Percentiles rank a stretch among this genome's conserved stretches.
These are phyloP conservation scores for Lophius piscatorius DNA, from an alignment of 2,113 vertebrate genomes.

Conservation along the genomic window DNA sequence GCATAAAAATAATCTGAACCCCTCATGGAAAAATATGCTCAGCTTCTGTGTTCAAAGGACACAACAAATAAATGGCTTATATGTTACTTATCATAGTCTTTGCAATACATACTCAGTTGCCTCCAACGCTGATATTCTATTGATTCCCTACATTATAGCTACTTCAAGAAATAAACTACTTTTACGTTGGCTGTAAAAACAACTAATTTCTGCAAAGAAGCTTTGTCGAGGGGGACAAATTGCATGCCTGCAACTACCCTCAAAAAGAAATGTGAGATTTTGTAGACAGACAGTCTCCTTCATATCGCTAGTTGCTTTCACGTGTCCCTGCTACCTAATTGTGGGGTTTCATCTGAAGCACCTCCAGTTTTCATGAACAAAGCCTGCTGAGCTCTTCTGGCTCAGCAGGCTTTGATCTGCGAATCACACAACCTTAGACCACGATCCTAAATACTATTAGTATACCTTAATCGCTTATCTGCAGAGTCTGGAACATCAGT, in stretches of 20 bases:
- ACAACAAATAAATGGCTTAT: background rate
- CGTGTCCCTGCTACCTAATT: constrained; percentile 73
- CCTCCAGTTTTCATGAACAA: constrained; percentile 64
- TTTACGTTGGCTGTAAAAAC: background rate
- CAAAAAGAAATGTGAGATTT: constrained; percentile 8
- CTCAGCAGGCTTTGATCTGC: constrained; percentile 77
- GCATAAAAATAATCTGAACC: background rate
- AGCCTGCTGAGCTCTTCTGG: constrained; percentile 53
- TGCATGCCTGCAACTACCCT: background rate
- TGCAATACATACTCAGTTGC: background rate
- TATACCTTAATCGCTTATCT: background rate
- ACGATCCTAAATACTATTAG: constrained; percentile 43
- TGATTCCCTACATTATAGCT: background rate
- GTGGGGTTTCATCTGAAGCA: constrained; percentile 58
- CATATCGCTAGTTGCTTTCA: constrained; percentile 65
- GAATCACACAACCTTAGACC: constrained; percentile 48
- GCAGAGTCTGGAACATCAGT: background rate
- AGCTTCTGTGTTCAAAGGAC: background rate
- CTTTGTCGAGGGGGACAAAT: background rate
- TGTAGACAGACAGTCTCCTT: constrained; percentile 72
- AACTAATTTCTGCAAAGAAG: background rate
- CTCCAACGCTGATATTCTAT: background rate
- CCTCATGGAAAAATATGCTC: background rate
- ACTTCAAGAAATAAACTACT: background rate
- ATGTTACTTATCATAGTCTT: background rate